phyloP scores from a whole-genome alignment of 1,140 invertebrate species.

The Aphaenogaster floridana region DNA sequence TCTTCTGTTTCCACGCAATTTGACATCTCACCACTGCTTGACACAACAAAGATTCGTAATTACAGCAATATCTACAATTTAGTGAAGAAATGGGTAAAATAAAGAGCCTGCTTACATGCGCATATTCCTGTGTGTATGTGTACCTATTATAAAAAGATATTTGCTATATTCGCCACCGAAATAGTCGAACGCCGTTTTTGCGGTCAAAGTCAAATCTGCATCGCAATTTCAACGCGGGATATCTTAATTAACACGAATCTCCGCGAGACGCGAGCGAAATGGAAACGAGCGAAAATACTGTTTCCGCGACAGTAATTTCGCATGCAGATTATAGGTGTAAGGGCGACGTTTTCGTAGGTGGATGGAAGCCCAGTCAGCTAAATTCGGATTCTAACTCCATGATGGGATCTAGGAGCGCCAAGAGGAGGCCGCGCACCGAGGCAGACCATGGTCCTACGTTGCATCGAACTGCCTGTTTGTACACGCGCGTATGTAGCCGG shows the following conservation, averaged over 20 bases:
- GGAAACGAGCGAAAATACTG: neutral
- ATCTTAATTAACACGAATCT: conserved; percentile 34
- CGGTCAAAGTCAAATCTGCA: neutral
- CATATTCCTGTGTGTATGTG: conserved; percentile 24
- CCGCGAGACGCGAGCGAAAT: too few species aligned
- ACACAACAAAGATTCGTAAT: neutral
- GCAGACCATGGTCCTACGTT: conserved; percentile 46
- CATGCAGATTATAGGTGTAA: conserved; percentile 42
- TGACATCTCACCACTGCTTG: neutral
- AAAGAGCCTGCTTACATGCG: neutral
- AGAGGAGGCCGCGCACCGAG: neutral
- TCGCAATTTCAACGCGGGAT: neutral
- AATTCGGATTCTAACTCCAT: conserved; percentile 34
- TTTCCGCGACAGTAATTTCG: conserved; percentile 41
- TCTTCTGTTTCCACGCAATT: conserved; percentile 10
- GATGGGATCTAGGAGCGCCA: conserved; percentile 24
- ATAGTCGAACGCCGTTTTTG: neutral
- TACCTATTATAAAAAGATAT: conserved; percentile 10
- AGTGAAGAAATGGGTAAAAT: conserved; percentile 19
- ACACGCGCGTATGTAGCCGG: conserved; percentile 46
- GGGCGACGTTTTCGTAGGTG: conserved; percentile 20
- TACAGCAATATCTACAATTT: neutral
- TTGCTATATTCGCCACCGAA: conserved; percentile 34
- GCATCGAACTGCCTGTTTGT: conserved; percentile 53
- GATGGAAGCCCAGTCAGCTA: conserved; percentile 35